phyloP scores from a whole-genome alignment of 2,113 vertebrate genomes.

The Solea solea region DNA sequence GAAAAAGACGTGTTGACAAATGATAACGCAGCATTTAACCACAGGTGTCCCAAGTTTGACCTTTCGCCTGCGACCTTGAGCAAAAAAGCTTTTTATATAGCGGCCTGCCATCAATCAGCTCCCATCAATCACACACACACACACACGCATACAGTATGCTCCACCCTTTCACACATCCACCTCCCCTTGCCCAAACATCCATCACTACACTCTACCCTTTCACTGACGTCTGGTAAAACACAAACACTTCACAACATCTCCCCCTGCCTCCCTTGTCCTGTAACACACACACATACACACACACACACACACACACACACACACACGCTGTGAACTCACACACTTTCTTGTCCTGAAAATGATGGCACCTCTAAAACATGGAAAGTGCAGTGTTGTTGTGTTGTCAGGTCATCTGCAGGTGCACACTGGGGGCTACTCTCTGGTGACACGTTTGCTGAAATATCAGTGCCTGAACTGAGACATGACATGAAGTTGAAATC shows the following conservation, averaged over 20 bases:
- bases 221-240: constrained; percentile 73
- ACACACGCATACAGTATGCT: not conserved
- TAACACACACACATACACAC: constrained; percentile 18
- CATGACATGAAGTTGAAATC: constrained; percentile 56
- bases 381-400: constrained; percentile 45
- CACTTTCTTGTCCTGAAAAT: constrained; percentile 30
- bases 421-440: constrained; percentile 47
- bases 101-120: constrained; percentile 68
- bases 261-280: constrained; percentile 20
- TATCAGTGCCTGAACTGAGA: constrained; percentile 57
- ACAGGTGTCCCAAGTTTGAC: constrained; percentile 66
- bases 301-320: constrained; percentile 13
- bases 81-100: constrained; percentile 53
- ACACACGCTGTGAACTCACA: constrained; percentile 2
- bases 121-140: constrained; percentile 66
- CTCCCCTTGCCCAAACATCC: constrained; percentile 62
- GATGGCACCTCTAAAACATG: constrained; percentile 39
- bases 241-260: constrained; percentile 61
- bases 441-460: constrained; percentile 59
- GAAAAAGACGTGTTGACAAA: constrained; percentile 61
- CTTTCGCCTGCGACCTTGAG: constrained; percentile 74
- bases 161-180: constrained; percentile 51
- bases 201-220: constrained; percentile 66
- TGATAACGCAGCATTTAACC: constrained; percentile 66
- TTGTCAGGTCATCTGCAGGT: constrained; percentile 60